Percentiles rank a stretch among this genome's conserved stretches.
Conservation (phyloP, 2,888 invertebrate genomes). For the Aleiodes leptofemur region DNA sequence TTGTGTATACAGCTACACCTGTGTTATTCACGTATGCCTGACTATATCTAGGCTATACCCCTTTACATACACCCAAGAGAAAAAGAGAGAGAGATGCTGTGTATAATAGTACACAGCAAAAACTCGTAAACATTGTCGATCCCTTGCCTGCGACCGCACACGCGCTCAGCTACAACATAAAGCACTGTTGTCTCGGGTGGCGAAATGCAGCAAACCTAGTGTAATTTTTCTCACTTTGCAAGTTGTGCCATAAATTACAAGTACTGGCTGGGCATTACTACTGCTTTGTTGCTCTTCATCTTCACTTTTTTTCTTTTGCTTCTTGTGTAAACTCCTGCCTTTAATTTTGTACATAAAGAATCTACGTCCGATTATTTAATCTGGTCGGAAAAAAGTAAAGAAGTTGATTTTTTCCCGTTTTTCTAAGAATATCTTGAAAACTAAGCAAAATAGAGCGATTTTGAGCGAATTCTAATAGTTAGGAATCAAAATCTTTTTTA, state of each 20-base stretch:
- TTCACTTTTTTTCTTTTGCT: constrained; percentile 43
- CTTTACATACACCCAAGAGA: background rate
- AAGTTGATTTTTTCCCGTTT: background rate
- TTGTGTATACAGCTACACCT: constrained; percentile 16
- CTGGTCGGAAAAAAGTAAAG: no score
- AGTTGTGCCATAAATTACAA: constrained; percentile 71
- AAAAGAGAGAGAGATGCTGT: background rate
- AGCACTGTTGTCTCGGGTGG: constrained; percentile 65
- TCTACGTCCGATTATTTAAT: no score
- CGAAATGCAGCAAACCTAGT: constrained; percentile 63
- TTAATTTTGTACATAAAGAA: background rate
- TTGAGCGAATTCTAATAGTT: no score
- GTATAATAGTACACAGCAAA: constrained; percentile 48
- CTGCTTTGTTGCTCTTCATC: constrained; percentile 50
- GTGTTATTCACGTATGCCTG: constrained; percentile 29
- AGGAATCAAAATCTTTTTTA: no score
- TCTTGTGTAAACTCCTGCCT: background rate
- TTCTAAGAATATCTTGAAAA: background rate
- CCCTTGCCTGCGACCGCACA: constrained; percentile 51
- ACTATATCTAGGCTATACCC: constrained; percentile 31
- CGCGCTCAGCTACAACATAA: constrained; percentile 58
- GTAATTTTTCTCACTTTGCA: constrained; percentile 74
- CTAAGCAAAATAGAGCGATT: no score
- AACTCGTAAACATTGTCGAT: constrained; percentile 68
- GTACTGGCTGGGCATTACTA: constrained; percentile 41